Evolutionary conservation across 2,888 invertebrate species (phyloP), one percentile per base, ranked within the genome.

Genomic region (Rhopalosiphum nymphaeae): DNA sequence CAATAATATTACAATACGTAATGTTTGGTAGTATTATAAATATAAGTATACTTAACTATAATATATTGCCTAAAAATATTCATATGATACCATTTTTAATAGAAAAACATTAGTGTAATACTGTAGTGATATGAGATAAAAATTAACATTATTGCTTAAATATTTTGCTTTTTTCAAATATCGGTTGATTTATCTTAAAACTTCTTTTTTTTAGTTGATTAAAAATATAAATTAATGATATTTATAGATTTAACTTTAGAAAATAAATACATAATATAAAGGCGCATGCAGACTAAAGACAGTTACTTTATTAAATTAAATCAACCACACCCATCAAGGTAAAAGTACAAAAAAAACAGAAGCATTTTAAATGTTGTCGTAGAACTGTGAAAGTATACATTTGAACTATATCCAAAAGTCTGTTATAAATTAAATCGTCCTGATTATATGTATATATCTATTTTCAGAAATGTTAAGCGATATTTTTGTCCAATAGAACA

Each of bases 251-350:
- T 42, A 26, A 53, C 36, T 49, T 91, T 46, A 21, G 10, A 10
- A 36, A 16, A 49, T 91, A 90, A 67, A 67, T 67, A 67, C 7
- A 36, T 42, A 9, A 78, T 78, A 21, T 78, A 42, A 78, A 21
- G 9, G 78, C 21, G 36, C 0, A 53, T 26, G 53, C 29, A 9
- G 36, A 1, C 42, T 42, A 29, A 21, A 85, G 25, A 56, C 16
- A 26, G 29, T 56, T 44, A 3, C 29, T 26, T 56, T 56, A 91
- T 56, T 56, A 85, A 56, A 91, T 91, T 56, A 85, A 85, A n/a
- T 85, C 84, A 44, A 91, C 85, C 84, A 56, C 91, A 56, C 85
- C 85, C 85, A 46, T 57, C 44, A 91, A 56, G 42, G 91, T 56
- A 11, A n/a, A 44, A 44, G n/a, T 61, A 44, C n/a, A 36, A 85